Conservation (phyloP, 2,113 vertebrate species). For the Gnathonemus echidnorhynchus region DNA sequence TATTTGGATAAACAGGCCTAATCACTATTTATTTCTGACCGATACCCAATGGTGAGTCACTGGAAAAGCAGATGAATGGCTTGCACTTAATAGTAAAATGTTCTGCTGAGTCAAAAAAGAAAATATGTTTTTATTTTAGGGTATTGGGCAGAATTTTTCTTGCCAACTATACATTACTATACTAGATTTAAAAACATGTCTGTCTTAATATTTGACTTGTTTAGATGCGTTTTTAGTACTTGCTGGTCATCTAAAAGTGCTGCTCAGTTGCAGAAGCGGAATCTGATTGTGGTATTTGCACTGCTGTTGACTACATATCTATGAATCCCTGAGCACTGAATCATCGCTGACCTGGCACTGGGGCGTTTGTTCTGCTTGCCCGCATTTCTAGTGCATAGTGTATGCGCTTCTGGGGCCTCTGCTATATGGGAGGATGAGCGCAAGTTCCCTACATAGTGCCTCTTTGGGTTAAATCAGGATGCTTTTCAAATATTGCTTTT, state of each 20-base stretch:
- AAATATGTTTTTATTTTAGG: background rate
- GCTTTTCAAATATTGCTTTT: background rate
- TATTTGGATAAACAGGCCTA: background rate
- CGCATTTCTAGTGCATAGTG: background rate
- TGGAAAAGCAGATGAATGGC: background rate
- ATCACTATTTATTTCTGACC: background rate
- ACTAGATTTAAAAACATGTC: background rate
- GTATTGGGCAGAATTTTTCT: background rate
- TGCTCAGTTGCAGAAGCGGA: background rate
- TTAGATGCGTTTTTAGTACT: background rate
- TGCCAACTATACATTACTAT: background rate
- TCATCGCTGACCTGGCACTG: background rate
- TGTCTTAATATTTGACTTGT: background rate
- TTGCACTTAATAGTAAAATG: background rate
- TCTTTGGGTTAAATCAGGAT: background rate
- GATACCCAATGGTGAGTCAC: conserved; percentile 1
- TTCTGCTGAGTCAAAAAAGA: background rate
- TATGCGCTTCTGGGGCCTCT: background rate
- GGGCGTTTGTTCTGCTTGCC: background rate
- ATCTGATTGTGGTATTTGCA: background rate
- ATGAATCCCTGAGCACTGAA: conserved; percentile 6
- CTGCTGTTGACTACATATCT: conserved; percentile 1
- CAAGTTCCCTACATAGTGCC: background rate
- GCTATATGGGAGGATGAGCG: background rate
- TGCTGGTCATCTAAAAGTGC: background rate